phyloP scores from a whole-genome alignment of 2,888 invertebrate genomes.

The Watsonalla cultraria region DNA sequence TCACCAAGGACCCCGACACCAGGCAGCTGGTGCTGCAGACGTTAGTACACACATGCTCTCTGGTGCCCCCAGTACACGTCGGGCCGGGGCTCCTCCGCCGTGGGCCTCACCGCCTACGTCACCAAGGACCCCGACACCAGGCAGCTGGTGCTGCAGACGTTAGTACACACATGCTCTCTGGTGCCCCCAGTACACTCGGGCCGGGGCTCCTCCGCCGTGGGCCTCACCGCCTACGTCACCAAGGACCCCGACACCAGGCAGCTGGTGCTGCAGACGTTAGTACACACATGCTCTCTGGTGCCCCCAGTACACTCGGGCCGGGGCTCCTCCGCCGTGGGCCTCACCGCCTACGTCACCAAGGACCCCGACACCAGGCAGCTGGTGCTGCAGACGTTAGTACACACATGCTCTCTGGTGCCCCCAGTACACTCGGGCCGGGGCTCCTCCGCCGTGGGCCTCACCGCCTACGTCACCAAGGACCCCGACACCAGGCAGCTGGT shows the following conservation, averaged over 20 bases:
- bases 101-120: conserved; percentile 98
- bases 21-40: conserved; percentile 93
- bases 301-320: conserved; percentile 85
- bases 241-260: conserved; percentile 93
- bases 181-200: conserved; percentile 94
- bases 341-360: conserved; percentile 8
- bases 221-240: no score
- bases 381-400: conserved; percentile 88
- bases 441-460: no score
- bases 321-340: no score
- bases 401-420: background rate
- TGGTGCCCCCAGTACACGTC: conserved; percentile 97
- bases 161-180: conserved; percentile 80
- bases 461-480: no score
- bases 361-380: conserved; percentile 95
- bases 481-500: no score
- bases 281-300: conserved; percentile 5
- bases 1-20: conserved; percentile 97
- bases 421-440: no score
- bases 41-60: conserved; percentile 77
- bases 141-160: conserved; percentile 93
- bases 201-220: no score
- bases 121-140: conserved; percentile 96
- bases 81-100: conserved; percentile 98
- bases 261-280: conserved; percentile 90